phyloP scores from a whole-genome alignment of 2,113 vertebrate genomes.

The Danionella cerebrum region DNA sequence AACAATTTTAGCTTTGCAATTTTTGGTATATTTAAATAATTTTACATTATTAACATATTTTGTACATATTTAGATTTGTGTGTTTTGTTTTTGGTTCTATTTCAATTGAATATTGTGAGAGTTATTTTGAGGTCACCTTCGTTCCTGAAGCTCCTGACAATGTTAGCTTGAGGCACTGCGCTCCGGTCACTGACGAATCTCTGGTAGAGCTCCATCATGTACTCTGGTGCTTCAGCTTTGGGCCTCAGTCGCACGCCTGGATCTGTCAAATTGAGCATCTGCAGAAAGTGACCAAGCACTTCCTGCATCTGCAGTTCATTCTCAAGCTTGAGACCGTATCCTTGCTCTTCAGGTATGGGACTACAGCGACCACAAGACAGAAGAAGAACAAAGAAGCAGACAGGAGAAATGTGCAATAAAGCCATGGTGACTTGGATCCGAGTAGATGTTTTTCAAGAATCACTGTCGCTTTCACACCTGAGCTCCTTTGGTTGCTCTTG shows the following conservation, averaged over 20 bases:
- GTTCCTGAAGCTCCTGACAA: slow-evolving; percentile 92
- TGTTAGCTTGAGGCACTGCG: slow-evolving; percentile 77
- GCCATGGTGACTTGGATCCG: no score
- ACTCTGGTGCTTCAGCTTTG: slow-evolving; percentile 78
- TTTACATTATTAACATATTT: no score
- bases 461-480: no score
- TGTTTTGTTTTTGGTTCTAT: no score
- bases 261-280: slow-evolving; percentile 81
- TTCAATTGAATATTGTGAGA: no score
- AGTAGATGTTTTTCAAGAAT: no score
- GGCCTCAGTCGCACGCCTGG: slow-evolving; percentile 60
- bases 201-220: slow-evolving; percentile 94
- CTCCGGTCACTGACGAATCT: slow-evolving; percentile 77
- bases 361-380: slow-evolving; percentile 56
- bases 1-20: no score
- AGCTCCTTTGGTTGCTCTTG: no score
- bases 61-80: no score
- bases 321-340: slow-evolving; percentile 54
- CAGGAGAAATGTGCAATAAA: no score
- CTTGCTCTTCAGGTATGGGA: slow-evolving; percentile 71
- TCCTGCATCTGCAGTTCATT: slow-evolving; percentile 72
- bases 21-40: no score
- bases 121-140: slow-evolving; percentile 80
- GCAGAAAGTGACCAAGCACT: slow-evolving; percentile 80
- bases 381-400: slow-evolving; percentile 40